Evolutionary conservation across 2,113 vertebrate genomes (phyloP).

Genomic region (Herpailurus yagouaroundi): DNA sequence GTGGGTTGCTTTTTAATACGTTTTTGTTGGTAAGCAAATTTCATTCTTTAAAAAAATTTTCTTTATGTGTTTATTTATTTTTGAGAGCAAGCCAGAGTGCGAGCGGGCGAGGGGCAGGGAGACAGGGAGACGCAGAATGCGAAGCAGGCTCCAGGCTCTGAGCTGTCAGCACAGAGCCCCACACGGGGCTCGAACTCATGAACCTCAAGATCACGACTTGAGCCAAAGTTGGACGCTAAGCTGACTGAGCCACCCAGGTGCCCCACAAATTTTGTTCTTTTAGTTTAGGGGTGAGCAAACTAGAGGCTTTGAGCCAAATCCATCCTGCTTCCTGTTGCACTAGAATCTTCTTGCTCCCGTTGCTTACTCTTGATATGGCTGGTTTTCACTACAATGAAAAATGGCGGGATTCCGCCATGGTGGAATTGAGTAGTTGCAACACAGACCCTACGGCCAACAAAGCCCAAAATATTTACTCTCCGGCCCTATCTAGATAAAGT

Average conservation of each 20-base stretch:
- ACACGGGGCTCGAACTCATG: too few species aligned
- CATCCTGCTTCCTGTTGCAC: background rate
- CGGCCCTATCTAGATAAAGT: background rate
- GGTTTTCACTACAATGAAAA: background rate
- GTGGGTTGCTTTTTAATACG: background rate
- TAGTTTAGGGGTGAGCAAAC: background rate
- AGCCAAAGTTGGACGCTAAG: too few species aligned
- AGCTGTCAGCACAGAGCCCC: too few species aligned
- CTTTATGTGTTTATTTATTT: too few species aligned
- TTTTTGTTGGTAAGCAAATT: background rate
- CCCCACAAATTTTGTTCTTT: background rate
- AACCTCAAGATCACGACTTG: too few species aligned
- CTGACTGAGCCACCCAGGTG: too few species aligned
- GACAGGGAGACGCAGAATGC: too few species aligned
- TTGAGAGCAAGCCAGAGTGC: too few species aligned
- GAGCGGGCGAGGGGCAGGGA: too few species aligned
- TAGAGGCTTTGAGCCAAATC: background rate
- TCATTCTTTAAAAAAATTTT: background rate
- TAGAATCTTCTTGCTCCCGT: background rate
- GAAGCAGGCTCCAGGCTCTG: too few species aligned
- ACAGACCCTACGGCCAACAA: background rate
- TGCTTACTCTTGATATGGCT: background rate
- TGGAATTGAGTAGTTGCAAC: background rate
- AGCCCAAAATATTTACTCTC: background rate
- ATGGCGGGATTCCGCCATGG: background rate